These are phyloP conservation scores for Polypedilum pembai DNA, from an alignment of 1,140 invertebrate species.

Conservation along the genomic window DNA sequence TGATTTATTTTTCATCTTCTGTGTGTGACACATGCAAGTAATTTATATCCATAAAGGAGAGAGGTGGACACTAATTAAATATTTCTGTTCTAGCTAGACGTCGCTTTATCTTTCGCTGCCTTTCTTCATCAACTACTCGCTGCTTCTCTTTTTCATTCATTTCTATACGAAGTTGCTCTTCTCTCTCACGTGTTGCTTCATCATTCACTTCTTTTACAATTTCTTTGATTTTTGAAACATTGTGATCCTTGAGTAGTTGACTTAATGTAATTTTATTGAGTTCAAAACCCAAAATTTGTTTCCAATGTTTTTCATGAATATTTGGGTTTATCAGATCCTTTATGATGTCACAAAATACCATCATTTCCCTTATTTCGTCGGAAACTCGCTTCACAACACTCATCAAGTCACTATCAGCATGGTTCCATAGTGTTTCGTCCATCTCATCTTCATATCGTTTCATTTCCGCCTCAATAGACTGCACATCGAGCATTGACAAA, in stretches of 20 bases:
- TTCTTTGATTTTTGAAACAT: not conserved
- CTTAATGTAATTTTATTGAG: not conserved
- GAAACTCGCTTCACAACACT: not conserved
- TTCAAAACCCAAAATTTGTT: not conserved
- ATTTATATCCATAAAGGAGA: no score
- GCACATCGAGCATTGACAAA: not conserved
- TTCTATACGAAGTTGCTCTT: not conserved
- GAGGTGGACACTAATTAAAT: not conserved
- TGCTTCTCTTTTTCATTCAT: not conserved
- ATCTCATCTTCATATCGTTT: not conserved
- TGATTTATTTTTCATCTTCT: no score
- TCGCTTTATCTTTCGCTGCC: not conserved
- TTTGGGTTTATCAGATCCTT: not conserved
- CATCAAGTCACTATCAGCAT: not conserved
- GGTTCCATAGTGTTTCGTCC: not conserved
- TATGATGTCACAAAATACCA: not conserved
- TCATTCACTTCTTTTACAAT: not conserved
- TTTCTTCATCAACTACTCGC: not conserved
- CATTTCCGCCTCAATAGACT: not conserved
- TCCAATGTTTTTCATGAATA: not conserved
- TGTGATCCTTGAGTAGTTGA: not conserved
- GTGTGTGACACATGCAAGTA: no score
- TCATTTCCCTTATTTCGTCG: not conserved
- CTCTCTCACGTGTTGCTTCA: not conserved
- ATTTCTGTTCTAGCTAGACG: not conserved